phyloP scores from a whole-genome alignment of 2,888 invertebrate genomes.

The Caradrina kadenii region DNA sequence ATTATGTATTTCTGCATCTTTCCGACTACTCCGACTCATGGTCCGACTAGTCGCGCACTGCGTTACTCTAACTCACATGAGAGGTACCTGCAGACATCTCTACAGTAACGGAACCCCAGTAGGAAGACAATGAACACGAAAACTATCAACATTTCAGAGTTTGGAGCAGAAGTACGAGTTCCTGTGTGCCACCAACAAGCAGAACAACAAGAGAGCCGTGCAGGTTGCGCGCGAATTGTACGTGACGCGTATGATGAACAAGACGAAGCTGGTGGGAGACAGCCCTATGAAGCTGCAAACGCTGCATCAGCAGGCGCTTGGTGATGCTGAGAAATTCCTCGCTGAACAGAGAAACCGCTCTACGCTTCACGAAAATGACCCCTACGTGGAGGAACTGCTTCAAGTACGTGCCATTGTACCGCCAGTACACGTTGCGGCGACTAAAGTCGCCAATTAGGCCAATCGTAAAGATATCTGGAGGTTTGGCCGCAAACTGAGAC shows the following conservation, averaged over 20 bases:
- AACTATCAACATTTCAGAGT: constrained; percentile 28
- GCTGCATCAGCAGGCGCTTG: constrained; percentile 47
- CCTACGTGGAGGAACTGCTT: constrained; percentile 37
- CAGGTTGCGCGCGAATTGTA: constrained; percentile 39
- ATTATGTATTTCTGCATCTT: neutral
- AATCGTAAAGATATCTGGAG: constrained; percentile 26
- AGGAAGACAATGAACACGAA: neutral
- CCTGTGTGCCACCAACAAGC: constrained; percentile 31
- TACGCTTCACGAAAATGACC: constrained; percentile 36
- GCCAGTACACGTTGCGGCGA: too few species aligned
- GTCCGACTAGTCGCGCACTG: neutral
- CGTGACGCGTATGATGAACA: constrained; percentile 28
- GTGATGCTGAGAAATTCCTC: constrained; percentile 42
- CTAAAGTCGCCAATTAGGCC: too few species aligned
- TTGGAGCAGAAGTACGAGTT: constrained; percentile 26
- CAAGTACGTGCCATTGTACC: constrained; percentile 37
- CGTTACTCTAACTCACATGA: neutral
- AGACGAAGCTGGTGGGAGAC: constrained; percentile 12
- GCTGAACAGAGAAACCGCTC: constrained; percentile 34
- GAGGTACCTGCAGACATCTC: neutral
- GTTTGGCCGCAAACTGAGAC: constrained; percentile 26
- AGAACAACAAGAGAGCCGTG: constrained; percentile 42
- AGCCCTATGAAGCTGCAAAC: constrained; percentile 47
- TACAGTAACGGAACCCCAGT: neutral
- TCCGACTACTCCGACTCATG: too few species aligned